These are phyloP conservation scores for Rhyacichthys aspro DNA, from an alignment of 2,797 vertebrate species.

Conservation along the genomic window DNA sequence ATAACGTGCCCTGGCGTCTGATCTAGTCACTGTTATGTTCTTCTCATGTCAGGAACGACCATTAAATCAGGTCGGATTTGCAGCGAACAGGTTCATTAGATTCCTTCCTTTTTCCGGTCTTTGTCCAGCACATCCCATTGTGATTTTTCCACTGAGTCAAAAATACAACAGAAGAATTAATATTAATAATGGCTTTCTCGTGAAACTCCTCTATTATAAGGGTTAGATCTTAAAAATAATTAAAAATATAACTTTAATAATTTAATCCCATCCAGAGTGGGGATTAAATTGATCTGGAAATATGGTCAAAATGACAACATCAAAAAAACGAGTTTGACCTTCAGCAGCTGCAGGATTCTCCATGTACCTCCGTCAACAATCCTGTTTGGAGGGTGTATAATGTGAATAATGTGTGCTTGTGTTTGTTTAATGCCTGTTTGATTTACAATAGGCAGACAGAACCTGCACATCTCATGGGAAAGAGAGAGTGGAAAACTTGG, in stretches of 20 bases:
- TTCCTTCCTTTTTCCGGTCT: too few species aligned
- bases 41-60: too few species aligned
- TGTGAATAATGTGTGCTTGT: slow-evolving; percentile 15
- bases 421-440: slow-evolving; percentile 20
- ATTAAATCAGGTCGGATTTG: too few species aligned
- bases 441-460: slow-evolving; percentile 34
- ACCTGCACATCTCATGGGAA: slow-evolving; percentile 13
- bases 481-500: neutral
- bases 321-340: slow-evolving; percentile 67
- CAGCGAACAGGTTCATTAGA: too few species aligned
- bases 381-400: slow-evolving; percentile 59
- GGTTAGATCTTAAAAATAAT: too few species aligned
- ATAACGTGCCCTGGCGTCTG: too few species aligned
- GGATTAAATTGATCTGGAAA: slow-evolving; percentile 39
- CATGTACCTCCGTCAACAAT: slow-evolving; percentile 52
- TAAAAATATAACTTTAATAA: slow-evolving; percentile 40
- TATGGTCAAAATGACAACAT: slow-evolving; percentile 56
- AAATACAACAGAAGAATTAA: too few species aligned
- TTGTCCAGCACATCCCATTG: too few species aligned
- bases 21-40: too few species aligned
- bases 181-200: too few species aligned
- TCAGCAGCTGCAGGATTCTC: slow-evolving; percentile 61
- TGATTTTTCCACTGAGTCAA: too few species aligned
- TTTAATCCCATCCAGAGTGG: slow-evolving; percentile 61
- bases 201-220: too few species aligned